Conservation (phyloP, 1,140 invertebrate genomes). For the Eumaeus atala region DNA sequence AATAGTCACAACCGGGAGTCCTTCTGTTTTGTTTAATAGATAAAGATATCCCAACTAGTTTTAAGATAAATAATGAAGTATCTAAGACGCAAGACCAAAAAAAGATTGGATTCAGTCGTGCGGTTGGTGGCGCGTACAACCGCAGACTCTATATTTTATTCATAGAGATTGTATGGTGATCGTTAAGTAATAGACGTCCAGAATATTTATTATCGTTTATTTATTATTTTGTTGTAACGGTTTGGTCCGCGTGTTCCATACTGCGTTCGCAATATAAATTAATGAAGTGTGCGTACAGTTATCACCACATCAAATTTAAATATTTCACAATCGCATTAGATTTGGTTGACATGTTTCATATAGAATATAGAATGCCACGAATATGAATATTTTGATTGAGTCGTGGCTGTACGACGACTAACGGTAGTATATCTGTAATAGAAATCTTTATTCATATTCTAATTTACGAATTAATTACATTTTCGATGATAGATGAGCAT, state of each 20-base stretch:
- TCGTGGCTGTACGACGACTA: background rate
- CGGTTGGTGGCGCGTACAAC: too few relatives aligned
- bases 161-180: background rate
- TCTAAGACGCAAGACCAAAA: too few relatives aligned
- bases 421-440: background rate
- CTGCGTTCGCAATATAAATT: constrained; percentile 4
- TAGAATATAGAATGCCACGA: background rate
- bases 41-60: too few relatives aligned
- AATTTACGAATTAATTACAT: too few relatives aligned
- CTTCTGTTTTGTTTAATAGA: too few relatives aligned
- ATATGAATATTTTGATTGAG: constrained; percentile 4
- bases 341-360: background rate
- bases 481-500: too few relatives aligned
- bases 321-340: constrained; percentile 3
- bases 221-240: background rate
- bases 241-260: background rate
- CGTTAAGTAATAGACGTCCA: background rate
- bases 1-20: too few relatives aligned
- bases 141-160: too few relatives aligned
- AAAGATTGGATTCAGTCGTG: too few relatives aligned
- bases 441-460: too few relatives aligned
- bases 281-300: background rate
- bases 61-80: too few relatives aligned
- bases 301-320: background rate
- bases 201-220: constrained; percentile 2